Evolutionary conservation across 1,140 invertebrate species (phyloP), one percentile per base, ranked within the genome.

Genomic region (Lepidurus packardi): DNA sequence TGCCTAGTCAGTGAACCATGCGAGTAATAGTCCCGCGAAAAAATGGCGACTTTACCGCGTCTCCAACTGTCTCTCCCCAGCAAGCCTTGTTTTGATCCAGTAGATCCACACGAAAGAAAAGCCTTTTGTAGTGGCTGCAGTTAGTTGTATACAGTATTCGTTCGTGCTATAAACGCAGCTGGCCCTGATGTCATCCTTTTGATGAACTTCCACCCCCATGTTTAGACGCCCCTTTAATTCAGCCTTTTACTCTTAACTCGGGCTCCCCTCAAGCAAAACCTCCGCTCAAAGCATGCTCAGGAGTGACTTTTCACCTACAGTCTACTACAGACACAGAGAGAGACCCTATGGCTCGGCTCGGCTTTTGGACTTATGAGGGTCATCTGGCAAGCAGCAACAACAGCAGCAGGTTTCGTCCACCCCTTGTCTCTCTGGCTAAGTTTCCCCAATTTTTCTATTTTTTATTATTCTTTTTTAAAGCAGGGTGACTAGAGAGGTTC

Each of bases 161-260:
- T 34, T 34, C 34, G 34, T 34, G 21, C 53, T 21, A 13, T 65
- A 16, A 65, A 65, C 53, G 53, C 53, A 65, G 53, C 53, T 65
- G 53, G n/a, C 53, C 53, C 53, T 65, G 53, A 65, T 65, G 53
- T 65, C 53, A 65, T 65, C 53, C 53, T 65, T 65, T 65, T 65
- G 53, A 65, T 65, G 53, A 65, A 65, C 53, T 65, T 65, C 53
- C 53, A 65, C 53, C 53, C 53, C 53, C 53, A 65, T 65, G 53
- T 65, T 65, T 65, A 65, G 16, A 65, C 53, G 53, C 53, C 53
- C 53, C 53, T 65, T 65, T 65, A 65, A 65, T 65, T 65, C 53
- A 65, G 53, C 53, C 53, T 13, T 21, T 34, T 34, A 34, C 53
- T 65, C 53, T 65, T 65, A 65, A 65, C 53, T 65, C 53, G 21